phyloP scores from a whole-genome alignment of 2,888 invertebrate species.

The Charanyca ferruginea region DNA sequence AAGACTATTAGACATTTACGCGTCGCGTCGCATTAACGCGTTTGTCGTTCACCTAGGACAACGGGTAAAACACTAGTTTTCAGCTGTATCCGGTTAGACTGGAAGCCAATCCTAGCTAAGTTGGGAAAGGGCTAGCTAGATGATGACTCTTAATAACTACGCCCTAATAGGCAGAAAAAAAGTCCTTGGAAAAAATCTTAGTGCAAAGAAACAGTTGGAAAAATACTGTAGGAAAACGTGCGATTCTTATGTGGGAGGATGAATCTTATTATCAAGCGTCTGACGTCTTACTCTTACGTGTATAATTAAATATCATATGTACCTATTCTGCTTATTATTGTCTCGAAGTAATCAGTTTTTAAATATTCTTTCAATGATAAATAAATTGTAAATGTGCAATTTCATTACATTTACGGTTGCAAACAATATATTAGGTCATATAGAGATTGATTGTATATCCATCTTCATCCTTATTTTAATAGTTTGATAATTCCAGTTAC shows the following conservation, averaged over 20 bases:
- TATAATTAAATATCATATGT: slow-evolving; percentile 3
- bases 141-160: too few species aligned
- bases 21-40: too few species aligned
- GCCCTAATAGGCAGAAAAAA: too few species aligned
- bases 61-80: too few species aligned
- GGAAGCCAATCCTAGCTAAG: too few species aligned
- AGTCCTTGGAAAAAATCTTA: background rate
- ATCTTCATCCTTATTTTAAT: too few species aligned
- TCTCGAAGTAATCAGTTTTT: slow-evolving; percentile 20
- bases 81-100: too few species aligned
- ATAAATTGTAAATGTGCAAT: slow-evolving; percentile 1
- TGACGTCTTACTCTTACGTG: background rate
- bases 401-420: background rate
- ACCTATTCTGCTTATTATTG: slow-evolving; percentile 36
- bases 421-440: background rate
- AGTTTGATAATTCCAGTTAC: too few species aligned
- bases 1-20: too few species aligned
- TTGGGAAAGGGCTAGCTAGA: too few species aligned
- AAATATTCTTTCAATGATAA: slow-evolving; percentile 15
- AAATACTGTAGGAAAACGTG: background rate
- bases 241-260: background rate
- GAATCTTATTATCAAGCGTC: slow-evolving; percentile 9
- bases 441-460: too few species aligned
- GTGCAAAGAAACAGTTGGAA: background rate
- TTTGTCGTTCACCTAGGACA: too few species aligned